A percentile compares a stretch with the other conserved stretches of the same genome.
These are phyloP conservation scores for Nasua narica DNA, from an alignment of 2,797 vertebrate genomes.

Conservation along the genomic window DNA sequence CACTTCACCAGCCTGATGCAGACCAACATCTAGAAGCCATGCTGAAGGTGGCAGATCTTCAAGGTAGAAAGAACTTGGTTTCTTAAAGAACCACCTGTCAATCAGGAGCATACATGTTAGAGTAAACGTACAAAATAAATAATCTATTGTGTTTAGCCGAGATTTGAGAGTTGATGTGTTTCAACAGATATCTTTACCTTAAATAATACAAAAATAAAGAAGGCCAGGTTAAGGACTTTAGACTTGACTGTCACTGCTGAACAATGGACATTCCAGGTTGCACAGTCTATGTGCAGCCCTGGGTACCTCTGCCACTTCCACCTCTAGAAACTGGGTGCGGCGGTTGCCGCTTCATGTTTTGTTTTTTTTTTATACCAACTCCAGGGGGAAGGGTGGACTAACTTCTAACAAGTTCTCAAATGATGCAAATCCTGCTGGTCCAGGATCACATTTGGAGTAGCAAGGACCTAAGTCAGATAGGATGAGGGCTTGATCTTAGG, in stretches of 20 bases:
- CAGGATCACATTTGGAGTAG: neutral
- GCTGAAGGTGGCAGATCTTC: neutral
- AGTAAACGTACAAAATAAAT: neutral
- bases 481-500: neutral
- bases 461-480: neutral
- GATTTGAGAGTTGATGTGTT: neutral
- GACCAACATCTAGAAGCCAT: neutral
- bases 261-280: neutral
- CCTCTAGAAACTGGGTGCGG: neutral
- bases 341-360: neutral
- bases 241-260: neutral
- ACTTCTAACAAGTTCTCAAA: neutral
- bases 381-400: neutral
- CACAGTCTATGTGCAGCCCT: neutral
- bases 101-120: neutral
- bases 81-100: neutral
- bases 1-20: neutral
- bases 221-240: neutral
- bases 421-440: neutral
- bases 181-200: neutral
- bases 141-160: neutral
- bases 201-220: neutral
- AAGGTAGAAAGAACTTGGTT: neutral
- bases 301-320: neutral
- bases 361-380: neutral